Percentiles rank a stretch among this genome's conserved stretches.
These are phyloP conservation scores for Melinopterus prodromus DNA, from an alignment of 2,888 invertebrate species.

Conservation along the genomic window DNA sequence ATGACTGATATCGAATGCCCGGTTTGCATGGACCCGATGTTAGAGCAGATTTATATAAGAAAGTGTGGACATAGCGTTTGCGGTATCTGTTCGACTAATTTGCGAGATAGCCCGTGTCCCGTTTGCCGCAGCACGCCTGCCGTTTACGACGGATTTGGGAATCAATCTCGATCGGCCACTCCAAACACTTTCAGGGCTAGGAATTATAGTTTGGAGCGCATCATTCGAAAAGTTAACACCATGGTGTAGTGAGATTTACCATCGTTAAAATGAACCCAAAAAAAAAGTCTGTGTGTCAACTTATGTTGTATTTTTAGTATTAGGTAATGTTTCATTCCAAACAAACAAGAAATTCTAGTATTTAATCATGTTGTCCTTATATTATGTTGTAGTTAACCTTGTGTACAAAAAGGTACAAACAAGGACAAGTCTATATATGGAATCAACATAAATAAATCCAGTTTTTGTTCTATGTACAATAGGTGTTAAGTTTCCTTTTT, in stretches of 20 bases:
- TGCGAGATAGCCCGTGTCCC: constrained; percentile 23
- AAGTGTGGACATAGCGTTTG: constrained; percentile 29
- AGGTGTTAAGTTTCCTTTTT: too few relatives aligned
- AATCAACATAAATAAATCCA: too few relatives aligned
- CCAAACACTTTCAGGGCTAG: neutral
- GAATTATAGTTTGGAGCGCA: constrained; percentile 25
- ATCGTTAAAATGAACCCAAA: neutral
- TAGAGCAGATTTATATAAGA: constrained; percentile 26
- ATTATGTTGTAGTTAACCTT: too few relatives aligned
- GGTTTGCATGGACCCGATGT: constrained; percentile 29
- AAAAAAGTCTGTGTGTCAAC: too few relatives aligned
- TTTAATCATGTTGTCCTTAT: too few relatives aligned
- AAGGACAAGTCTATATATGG: too few relatives aligned
- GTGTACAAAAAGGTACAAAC: too few relatives aligned
- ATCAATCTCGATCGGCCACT: neutral
- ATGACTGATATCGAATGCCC: constrained; percentile 24
- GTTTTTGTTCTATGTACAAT: too few relatives aligned
- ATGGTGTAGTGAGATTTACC: constrained; percentile 14
- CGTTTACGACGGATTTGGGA: neutral
- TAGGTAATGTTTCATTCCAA: too few relatives aligned
- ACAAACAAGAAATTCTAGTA: too few relatives aligned
- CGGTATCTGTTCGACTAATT: constrained; percentile 17
- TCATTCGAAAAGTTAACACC: constrained; percentile 24
- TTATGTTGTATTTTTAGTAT: too few relatives aligned
- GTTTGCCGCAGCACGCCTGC: constrained; percentile 17